Evolutionary conservation across 2,113 vertebrate species (phyloP), one percentile per base, ranked within the genome.

Genomic region (Dicerorhinus sumatrensis): DNA sequence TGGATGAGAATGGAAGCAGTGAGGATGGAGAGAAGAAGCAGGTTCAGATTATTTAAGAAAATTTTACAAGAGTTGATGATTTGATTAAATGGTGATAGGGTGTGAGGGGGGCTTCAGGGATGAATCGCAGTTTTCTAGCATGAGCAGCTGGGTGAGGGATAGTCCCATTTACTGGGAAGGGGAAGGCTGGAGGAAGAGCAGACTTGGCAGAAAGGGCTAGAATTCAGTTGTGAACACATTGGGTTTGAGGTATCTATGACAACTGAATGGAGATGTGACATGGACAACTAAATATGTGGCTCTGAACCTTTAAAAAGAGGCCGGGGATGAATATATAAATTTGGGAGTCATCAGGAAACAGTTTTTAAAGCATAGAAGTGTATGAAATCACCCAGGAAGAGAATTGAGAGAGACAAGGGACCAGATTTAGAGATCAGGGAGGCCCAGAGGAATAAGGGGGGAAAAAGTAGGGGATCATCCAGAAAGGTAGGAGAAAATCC

Each of bases 331-430:
- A 54, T 36, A 65, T 65, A 85, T 81, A 39, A 27, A 72, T 79
- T 54, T 46, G 36, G 31, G 14, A 87, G 33, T 89, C 63, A 89
- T 58, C 16, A 85, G 69, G 63, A 46, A 76, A 76, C 13, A 89
- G 73, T 21, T 81, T 67, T 76, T 42, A 88, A 96, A 95, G 27
- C 70, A 85, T 8, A 2, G 25, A 88, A 73, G 76, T 80, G 6
- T 63, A 84, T 63, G 27, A 91, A 91, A 81, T 85, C 65, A 82
- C 21, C 42, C 31, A 69, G 54, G 58, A 90, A 92, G 83, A 84
- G 36, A 94, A 33, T 1, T 73, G 33, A 84, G 25, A 69, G 65
- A 84, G 27, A 84, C 63, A 42, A 63, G 31, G 21, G 42, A 54
- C 39, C 33, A 23, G 17, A 13, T 60, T 76, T 27, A 72, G 83